phyloP scores from a whole-genome alignment of 2,113 vertebrate genomes.

The Chroicocephalus ridibundus region DNA sequence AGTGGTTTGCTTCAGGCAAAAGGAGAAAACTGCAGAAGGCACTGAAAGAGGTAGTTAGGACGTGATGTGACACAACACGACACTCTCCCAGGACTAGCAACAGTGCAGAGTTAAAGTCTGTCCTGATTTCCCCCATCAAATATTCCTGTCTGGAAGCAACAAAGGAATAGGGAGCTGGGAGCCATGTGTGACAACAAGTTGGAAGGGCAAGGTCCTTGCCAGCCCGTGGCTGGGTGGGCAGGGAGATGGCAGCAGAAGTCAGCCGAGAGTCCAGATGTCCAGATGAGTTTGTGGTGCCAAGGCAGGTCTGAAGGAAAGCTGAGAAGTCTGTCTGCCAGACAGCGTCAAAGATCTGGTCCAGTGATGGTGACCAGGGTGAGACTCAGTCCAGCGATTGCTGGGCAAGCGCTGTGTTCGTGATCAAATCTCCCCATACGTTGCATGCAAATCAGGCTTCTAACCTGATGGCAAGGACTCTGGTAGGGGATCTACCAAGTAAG shows the following conservation, averaged over 20 bases:
- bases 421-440: not conserved
- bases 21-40: not conserved
- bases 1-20: not conserved
- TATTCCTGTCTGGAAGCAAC: not conserved
- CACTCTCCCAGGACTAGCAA: not conserved
- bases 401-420: not conserved
- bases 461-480: not conserved
- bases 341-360: not conserved
- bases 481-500: not conserved
- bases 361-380: not conserved
- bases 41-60: not conserved
- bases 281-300: not conserved
- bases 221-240: not conserved
- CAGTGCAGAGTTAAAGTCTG: not conserved
- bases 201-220: not conserved
- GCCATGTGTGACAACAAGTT: not conserved
- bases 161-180: not conserved
- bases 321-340: not conserved
- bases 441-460: not conserved
- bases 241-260: not conserved
- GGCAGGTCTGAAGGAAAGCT: not conserved
- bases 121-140: not conserved
- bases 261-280: not conserved
- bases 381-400: not conserved
- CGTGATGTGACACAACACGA: fast-evolving